Conservation (phyloP, 2,888 invertebrate genomes). For the Harpalus rufipes region DNA sequence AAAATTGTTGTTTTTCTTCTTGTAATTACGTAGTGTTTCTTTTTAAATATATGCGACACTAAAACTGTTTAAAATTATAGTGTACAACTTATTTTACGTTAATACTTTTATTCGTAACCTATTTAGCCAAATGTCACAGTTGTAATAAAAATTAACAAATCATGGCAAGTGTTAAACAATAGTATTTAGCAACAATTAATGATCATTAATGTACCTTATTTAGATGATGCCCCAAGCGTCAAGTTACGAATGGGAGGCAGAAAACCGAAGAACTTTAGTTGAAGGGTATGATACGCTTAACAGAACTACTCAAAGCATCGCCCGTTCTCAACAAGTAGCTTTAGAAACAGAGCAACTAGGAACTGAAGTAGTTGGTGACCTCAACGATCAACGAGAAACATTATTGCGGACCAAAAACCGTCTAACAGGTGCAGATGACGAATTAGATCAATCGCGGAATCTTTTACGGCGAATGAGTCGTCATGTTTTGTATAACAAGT, state of each 20-base stretch:
- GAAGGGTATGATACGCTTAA: conserved; percentile 80
- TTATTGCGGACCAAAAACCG: conserved; percentile 83
- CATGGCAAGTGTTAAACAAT: conserved; percentile 20
- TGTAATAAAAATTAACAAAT: neutral
- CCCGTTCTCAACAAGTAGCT: conserved; percentile 86
- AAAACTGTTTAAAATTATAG: neutral
- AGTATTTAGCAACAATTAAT: neutral
- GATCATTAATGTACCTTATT: neutral
- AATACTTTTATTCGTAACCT: conserved; percentile 9
- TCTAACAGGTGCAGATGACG: conserved; percentile 85
- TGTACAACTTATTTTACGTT: neutral
- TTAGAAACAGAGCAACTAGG: conserved; percentile 90
- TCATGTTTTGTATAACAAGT: conserved; percentile 87
- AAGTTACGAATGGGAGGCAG: conserved; percentile 78
- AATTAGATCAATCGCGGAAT: conserved; percentile 82
- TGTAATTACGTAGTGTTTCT: neutral
- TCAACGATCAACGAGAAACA: conserved; percentile 87
- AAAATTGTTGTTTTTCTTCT: neutral
- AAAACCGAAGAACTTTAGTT: conserved; percentile 80
- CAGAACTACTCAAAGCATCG: conserved; percentile 82
- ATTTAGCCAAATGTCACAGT: conserved; percentile 6
- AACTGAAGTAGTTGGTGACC: conserved; percentile 86
- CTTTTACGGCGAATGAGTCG: conserved; percentile 84
- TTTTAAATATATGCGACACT: neutral
- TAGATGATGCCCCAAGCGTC: conserved; percentile 64